Conservation (phyloP, 2,888 invertebrate genomes). For the Lomographa bimaculata region DNA sequence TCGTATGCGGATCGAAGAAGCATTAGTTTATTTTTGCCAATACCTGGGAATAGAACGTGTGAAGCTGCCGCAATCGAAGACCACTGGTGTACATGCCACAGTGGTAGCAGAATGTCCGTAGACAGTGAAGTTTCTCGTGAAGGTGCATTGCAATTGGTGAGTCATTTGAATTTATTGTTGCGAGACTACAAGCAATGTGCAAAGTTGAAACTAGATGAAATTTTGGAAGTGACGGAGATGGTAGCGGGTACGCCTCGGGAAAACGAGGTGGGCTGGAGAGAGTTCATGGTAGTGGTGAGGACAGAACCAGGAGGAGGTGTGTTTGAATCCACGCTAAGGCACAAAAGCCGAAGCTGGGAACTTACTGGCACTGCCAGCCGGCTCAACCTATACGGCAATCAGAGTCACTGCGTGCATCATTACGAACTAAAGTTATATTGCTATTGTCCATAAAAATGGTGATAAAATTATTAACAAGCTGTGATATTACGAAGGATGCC, state of each 20-base stretch:
- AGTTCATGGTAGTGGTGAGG: conserved; percentile 85
- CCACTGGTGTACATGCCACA: conserved; percentile 95
- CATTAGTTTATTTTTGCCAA: conserved; percentile 90
- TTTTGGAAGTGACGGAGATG: conserved; percentile 87
- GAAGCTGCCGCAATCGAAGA: conserved; percentile 89
- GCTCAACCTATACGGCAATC: conserved; percentile 91
- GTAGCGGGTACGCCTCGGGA: conserved; percentile 60
- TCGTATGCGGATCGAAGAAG: conserved; percentile 78
- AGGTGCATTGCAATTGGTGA: conserved; percentile 85
- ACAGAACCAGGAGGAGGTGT: conserved; percentile 87
- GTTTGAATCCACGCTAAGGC: conserved; percentile 90
- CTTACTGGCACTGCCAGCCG: conserved; percentile 90
- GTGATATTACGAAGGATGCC: conserved; percentile 42
- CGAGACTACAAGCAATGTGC: conserved; percentile 86
- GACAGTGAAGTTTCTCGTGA: conserved; percentile 80
- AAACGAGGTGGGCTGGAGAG: conserved; percentile 73
- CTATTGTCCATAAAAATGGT: conserved; percentile 79
- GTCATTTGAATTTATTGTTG: conserved; percentile 86
- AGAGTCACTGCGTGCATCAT: conserved; percentile 90
- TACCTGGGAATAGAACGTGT: conserved; percentile 90
- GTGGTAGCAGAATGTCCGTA: conserved; percentile 80
- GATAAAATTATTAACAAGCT: conserved; percentile 37
- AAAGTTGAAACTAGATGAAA: conserved; percentile 82
- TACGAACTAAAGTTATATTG: conserved; percentile 90
- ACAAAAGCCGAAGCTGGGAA: conserved; percentile 55